These are phyloP conservation scores for Doryteuthis pealeii DNA, from an alignment of 1,140 invertebrate genomes.

Conservation along the genomic window DNA sequence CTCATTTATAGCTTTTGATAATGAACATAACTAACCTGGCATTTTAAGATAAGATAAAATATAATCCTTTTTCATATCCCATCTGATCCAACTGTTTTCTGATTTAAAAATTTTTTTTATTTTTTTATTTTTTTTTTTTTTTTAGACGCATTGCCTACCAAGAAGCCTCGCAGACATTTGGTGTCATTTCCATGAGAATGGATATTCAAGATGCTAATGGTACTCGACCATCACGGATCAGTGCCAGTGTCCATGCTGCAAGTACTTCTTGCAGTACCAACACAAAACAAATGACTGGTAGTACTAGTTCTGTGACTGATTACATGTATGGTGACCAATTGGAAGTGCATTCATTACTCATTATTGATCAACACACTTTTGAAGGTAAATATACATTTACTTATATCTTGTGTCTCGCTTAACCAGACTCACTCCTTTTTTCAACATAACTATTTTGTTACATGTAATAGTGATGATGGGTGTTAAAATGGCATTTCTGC, in stretches of 20 bases:
- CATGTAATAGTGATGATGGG: no score
- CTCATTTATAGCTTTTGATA: no score
- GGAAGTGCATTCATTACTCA: slow-evolving; percentile 87
- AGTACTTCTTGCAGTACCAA: slow-evolving; percentile 62
- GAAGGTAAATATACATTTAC: slow-evolving; percentile 65
- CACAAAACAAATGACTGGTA: slow-evolving; percentile 43
- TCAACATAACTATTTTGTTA: no score
- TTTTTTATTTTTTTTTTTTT: slow-evolving; percentile 6
- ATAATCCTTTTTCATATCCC: no score
- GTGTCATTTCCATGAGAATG: slow-evolving; percentile 85
- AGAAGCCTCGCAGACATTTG: slow-evolving; percentile 90
- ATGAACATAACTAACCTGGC: no score
- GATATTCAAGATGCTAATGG: slow-evolving; percentile 64
- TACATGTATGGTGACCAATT: slow-evolving; percentile 75
- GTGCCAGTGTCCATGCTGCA: slow-evolving; percentile 77
- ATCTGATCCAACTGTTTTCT: no score
- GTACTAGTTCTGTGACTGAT: slow-evolving; percentile 38
- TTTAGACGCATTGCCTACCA: slow-evolving; percentile 85
- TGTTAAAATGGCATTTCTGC: no score
- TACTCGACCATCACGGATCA: slow-evolving; percentile 67
- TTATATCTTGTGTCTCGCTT: neutral
- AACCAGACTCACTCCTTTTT: no score
- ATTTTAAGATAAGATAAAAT: no score
- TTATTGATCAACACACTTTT: slow-evolving; percentile 97
- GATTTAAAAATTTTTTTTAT: no score